Base-by-base conservation (phyloP, 2,888 invertebrate genomes). In the Axea sp. region DNA sequence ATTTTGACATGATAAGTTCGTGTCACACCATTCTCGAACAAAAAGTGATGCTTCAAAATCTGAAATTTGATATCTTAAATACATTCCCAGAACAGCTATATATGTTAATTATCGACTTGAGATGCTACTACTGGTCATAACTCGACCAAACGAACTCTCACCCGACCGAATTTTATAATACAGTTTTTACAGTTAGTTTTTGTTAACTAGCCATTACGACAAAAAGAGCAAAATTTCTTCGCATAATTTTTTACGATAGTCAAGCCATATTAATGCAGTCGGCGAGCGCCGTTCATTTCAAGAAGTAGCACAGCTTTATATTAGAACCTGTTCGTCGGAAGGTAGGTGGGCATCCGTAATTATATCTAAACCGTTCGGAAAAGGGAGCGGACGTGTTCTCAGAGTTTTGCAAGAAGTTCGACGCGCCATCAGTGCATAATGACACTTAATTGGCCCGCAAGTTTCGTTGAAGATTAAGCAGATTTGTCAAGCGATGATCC, bases 381-480 rank as follows among this genome's bases (percentile, higher is more conserved):
- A 83, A 81, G 79, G 78, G 77, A 80, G 74, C 77, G 73, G 64
- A 78, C 49, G 60, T 33, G 51, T 60, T 75, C 64, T 59, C 45
- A 64, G 60, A 60, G 51, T 74, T 43, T 73, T 14, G 43, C 24
- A 60, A 76, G 62, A 67, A 57, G 43, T 73, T 57, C 14, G 76
- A 65, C 76, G 59, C 22, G 75, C 76, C 64, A 77, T 77, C 82
- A 84, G 75, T 81, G 79, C 82, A 84, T 86, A 86, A 86, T 86
- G 83, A 86, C 83, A 84, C 82, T 75, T 85, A 86, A 86, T 86
- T 86, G 82, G 78, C 59, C 68, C 33, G 1, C 79, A 78, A 76
- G 69, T 64, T 39, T 39, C 68, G 62, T 53, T 28, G 57, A 41
- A 77, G 47, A 71, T 76, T 69, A 39, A 62, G 15, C n/a, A 17